Percentiles rank a stretch among this genome's conserved stretches.
These are phyloP conservation scores for Rhinolophus ferrumequinum DNA, from an alignment of 2,113 vertebrate genomes.

Conservation along the genomic window DNA sequence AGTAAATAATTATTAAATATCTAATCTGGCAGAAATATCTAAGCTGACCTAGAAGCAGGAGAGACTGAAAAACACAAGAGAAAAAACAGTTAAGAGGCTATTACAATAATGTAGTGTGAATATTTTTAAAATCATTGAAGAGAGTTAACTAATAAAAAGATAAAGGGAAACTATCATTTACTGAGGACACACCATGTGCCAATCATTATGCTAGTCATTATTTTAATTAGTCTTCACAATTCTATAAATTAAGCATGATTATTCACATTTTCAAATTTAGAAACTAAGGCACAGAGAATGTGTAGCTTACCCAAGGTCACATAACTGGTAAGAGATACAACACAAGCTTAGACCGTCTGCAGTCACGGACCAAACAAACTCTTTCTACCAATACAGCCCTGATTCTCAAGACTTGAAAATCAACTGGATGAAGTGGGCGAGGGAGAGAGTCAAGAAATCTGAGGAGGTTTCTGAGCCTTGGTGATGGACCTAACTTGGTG, in stretches of 20 bases:
- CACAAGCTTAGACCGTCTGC: neutral
- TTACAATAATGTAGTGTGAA: neutral
- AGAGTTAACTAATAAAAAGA: neutral
- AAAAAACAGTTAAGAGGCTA: conserved; percentile 27
- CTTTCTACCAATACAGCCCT: neutral
- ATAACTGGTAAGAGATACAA: neutral
- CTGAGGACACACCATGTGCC: neutral
- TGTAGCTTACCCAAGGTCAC: neutral
- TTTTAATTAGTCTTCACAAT: conserved; percentile 15
- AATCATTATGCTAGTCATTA: neutral
- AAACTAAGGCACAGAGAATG: neutral
- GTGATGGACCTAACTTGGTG: neutral
- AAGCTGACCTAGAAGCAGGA: conserved; percentile 34
- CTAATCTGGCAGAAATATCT: conserved; percentile 39
- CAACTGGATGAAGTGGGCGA: neutral
- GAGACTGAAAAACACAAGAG: neutral
- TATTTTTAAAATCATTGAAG: neutral
- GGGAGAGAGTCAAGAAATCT: neutral
- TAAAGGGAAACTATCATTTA: neutral
- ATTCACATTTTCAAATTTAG: neutral
- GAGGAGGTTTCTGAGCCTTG: neutral
- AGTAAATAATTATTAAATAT: conserved; percentile 51
- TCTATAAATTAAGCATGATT: neutral
- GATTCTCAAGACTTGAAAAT: neutral
- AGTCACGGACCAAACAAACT: neutral